A percentile compares a stretch with the other conserved stretches of the same genome.
Conservation (phyloP, 2,113 vertebrate species). For the Colistium nudipinnis region DNA sequence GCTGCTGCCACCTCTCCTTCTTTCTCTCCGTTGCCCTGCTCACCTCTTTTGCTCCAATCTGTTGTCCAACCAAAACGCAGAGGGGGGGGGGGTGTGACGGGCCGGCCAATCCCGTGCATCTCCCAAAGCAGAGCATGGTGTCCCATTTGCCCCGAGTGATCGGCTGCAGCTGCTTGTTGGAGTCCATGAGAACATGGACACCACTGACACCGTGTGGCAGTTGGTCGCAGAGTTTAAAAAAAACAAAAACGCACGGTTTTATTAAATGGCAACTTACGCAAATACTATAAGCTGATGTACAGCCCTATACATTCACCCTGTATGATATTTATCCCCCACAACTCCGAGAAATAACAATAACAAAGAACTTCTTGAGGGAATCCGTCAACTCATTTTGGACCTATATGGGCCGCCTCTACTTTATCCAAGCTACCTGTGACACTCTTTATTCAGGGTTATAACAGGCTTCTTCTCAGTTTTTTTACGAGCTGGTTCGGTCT, state of each 20-base stretch:
- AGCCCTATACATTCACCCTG: not conserved
- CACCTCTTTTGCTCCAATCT: constrained; percentile 44
- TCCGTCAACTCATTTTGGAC: not conserved
- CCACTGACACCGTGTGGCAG: constrained; percentile 82
- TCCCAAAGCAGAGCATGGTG: constrained; percentile 52
- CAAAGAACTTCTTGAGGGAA: not conserved
- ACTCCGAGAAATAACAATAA: not conserved
- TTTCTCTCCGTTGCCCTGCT: constrained; percentile 30
- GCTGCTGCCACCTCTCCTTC: constrained; percentile 56
- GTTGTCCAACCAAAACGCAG: constrained; percentile 60
- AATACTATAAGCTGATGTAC: constrained; percentile 53
- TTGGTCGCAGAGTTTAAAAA: not conserved
- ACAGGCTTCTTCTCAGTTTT: constrained; percentile 42
- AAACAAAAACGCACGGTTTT: not conserved
- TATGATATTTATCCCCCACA: not conserved
- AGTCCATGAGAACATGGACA: constrained; percentile 72
- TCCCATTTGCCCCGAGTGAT: constrained; percentile 36
- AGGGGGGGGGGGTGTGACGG: constrained; percentile 20
- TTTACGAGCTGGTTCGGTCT: constrained; percentile 47
- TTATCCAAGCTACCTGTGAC: not conserved
- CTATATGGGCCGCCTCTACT: not conserved
- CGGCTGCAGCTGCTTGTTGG: constrained; percentile 25
- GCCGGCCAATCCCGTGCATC: constrained; percentile 55
- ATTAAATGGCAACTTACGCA: constrained; percentile 1
- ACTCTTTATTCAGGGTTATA: not conserved